Conservation (phyloP, 2,888 invertebrate species). For the Hylaea fasciaria region DNA sequence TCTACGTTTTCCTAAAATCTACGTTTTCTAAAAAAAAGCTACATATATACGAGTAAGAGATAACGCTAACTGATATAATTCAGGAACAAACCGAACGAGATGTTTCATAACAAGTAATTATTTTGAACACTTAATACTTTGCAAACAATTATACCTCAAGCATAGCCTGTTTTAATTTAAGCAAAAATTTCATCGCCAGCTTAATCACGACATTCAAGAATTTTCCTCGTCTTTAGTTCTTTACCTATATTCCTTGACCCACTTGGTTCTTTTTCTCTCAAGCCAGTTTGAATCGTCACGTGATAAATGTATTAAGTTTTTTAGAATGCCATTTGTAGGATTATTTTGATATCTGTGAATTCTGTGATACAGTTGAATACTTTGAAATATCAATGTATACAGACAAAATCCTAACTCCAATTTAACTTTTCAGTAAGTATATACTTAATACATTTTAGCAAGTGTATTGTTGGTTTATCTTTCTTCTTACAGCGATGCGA, state of each 20-base stretch:
- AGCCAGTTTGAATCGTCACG: constrained; percentile 3
- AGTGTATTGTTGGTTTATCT: no score
- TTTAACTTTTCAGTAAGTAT: no score
- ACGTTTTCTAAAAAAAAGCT: no score
- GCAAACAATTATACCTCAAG: constrained; percentile 13
- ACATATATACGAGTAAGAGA: neutral
- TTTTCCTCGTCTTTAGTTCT: constrained; percentile 44
- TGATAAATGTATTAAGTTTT: constrained; percentile 12
- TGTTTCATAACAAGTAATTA: no score
- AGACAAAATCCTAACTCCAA: no score
- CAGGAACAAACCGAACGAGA: constrained; percentile 11
- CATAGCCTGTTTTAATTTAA: constrained; percentile 21
- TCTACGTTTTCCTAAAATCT: no score
- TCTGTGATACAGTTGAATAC: no score
- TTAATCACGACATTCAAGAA: constrained; percentile 35
- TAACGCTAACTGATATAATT: constrained; percentile 22
- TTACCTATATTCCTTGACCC: constrained; percentile 42
- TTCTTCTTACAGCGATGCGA: no score
- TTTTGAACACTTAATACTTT: constrained; percentile 22
- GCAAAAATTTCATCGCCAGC: constrained; percentile 11
- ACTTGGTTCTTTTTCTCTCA: constrained; percentile 17
- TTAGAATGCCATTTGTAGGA: neutral
- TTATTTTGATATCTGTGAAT: no score
- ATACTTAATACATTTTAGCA: no score
- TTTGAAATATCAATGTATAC: no score